Evolutionary conservation across 2,888 invertebrate genomes (phyloP).

Genomic region (Archaeoteleia sp.): DNA sequence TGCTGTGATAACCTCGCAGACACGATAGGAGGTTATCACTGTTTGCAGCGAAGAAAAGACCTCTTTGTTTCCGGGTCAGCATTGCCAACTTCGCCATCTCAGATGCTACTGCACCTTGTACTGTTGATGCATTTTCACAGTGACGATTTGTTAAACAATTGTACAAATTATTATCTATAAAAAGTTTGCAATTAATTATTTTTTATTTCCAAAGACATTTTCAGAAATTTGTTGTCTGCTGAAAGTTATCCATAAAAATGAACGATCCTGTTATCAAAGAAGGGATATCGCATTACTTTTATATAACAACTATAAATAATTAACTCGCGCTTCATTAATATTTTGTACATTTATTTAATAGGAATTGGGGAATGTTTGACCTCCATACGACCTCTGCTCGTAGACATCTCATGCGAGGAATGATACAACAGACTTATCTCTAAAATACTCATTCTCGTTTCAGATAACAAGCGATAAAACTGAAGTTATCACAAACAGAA

Average conservation of each 20-base stretch:
- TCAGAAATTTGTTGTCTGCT: no score
- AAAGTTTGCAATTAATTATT: no score
- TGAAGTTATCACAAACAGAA: slow-evolving; percentile 38
- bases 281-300: no score
- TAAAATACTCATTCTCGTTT: slow-evolving; percentile 36
- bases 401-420: slow-evolving; percentile 34
- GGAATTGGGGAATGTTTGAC: slow-evolving; percentile 28
- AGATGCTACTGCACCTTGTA: no score
- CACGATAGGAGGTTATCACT: slow-evolving; percentile 4
- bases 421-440: slow-evolving; percentile 50
- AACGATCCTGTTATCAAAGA: no score
- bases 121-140: no score
- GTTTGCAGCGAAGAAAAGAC: slow-evolving; percentile 9
- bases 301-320: no score
- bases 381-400: slow-evolving; percentile 46
- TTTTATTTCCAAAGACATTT: no score
- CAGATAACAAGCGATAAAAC: slow-evolving; percentile 45
- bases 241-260: no score
- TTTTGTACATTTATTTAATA: not conserved
- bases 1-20: slow-evolving; percentile 1
- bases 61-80: slow-evolving; percentile 12
- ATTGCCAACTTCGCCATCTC: no score
- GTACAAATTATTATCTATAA: no score
- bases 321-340: not conserved
- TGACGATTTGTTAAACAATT: no score